Evolutionary conservation across 2,888 invertebrate species (phyloP).

Genomic region (Chymomyza amoena): DNA sequence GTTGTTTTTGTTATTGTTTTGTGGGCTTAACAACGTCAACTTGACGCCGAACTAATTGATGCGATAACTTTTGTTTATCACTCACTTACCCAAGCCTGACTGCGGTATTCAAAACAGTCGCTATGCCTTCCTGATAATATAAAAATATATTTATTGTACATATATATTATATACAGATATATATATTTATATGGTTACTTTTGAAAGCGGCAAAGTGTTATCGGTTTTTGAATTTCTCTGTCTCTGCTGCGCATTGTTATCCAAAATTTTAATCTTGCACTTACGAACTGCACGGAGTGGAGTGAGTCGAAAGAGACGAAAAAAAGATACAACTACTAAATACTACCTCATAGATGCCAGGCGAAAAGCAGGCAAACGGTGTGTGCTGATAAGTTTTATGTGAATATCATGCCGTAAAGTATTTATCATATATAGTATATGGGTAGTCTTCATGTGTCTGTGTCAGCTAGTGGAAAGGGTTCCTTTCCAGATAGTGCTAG

Average conservation of each 20-base stretch:
- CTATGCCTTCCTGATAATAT: background rate
- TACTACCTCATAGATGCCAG: background rate
- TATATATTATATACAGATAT: background rate
- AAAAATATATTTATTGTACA: background rate
- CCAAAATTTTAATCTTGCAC: constrained; percentile 70
- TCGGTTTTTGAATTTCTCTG: constrained; percentile 36
- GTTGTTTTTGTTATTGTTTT: constrained; percentile 15
- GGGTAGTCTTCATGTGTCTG: background rate
- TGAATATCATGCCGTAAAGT: background rate
- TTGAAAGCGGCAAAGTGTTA: background rate
- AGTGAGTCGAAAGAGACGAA: constrained; percentile 4
- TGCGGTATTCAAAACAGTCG: constrained; percentile 1
- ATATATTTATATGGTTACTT: background rate
- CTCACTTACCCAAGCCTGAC: constrained; percentile 57
- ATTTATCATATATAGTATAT: background rate
- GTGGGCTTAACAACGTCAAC: constrained; percentile 67
- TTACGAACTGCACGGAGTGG: constrained; percentile 49
- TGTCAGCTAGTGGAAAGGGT: background rate
- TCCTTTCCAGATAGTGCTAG: background rate
- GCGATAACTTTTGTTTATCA: constrained; percentile 71
- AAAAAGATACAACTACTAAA: background rate
- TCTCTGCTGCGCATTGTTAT: constrained; percentile 31
- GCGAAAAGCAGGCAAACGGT: background rate
- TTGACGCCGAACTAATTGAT: constrained; percentile 72
- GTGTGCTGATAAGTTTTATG: background rate